Base-by-base conservation (phyloP, 2,113 vertebrate genomes). In the Tricholaema leucomelas region DNA sequence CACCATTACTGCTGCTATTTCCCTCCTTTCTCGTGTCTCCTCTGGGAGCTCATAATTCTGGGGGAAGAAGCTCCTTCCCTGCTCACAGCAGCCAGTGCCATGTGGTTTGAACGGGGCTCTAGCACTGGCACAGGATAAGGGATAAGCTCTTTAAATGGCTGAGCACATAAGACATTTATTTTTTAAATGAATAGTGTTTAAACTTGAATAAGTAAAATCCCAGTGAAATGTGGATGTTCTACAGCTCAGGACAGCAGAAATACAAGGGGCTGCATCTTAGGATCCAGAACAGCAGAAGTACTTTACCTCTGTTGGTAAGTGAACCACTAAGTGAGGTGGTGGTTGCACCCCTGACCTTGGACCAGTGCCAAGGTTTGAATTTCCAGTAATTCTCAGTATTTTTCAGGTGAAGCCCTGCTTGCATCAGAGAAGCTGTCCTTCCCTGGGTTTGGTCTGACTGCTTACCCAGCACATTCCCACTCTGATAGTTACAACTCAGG, bases 131-230 rank as follows among this genome's bases (percentile, higher is more conserved):
- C 3, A 0, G 21, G 20, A 6, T 27, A 36, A 3, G 20, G 55
- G n/a, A 76, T 30, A 24, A 84, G 40, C 38, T 87, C 44, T 77
- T 87, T 42, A 44, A 72, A 88, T 8, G 24, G 52, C 9, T 2
- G 10, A 82, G 33, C 9, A 13, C 48, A 46, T 33, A 73, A 78
- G 60, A 25, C 15, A 40, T 40, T 12, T 40, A 40, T 40, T 42
- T 20, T 82, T 86, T 61, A 35, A 1, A 71, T 85, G 14, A 90
- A 38, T 46, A 65, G 15, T 55, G 69, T 80, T 95, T 81, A 86
- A 85, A 56, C 12, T 76, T 67, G 33, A 93, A 85, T 92, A 88
- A 88, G 63, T 85, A 85, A 96, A 92, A 60, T 38, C 64, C 52
- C 73, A 55, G 42, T 67, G 73, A 89, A 95, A 64, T 50, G 61